Conservation (phyloP, 53 echinoderm and acorn worm species). For the Glandiceps talaboti region DNA sequence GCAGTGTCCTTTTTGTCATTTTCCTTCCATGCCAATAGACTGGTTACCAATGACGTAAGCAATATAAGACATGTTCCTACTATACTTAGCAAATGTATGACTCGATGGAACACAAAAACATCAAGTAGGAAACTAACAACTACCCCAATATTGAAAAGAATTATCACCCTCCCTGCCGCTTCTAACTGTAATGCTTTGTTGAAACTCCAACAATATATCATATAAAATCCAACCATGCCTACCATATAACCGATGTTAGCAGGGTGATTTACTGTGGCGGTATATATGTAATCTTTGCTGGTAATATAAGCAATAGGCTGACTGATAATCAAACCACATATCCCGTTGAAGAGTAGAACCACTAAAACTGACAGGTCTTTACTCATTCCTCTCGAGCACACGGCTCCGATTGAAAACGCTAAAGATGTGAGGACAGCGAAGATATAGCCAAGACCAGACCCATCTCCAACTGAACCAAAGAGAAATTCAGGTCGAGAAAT, state of each 20-base stretch:
- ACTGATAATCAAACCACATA: neutral
- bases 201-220: neutral
- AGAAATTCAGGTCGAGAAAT: neutral
- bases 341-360: neutral
- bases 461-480: neutral
- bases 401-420: neutral
- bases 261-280: neutral
- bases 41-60: too few species aligned
- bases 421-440: neutral
- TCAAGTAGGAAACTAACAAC: neutral
- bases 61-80: too few species aligned
- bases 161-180: neutral
- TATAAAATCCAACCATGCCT: neutral
- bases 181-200: neutral
- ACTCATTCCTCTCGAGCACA: neutral
- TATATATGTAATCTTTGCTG: neutral
- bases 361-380: neutral
- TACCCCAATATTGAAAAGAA: neutral
- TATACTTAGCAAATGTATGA: too few species aligned
- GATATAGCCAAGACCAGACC: neutral
- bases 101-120: neutral
- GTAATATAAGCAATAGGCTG: neutral
- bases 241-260: neutral
- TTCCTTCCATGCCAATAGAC: too few species aligned
- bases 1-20: too few species aligned